phyloP scores from a whole-genome alignment of 2,797 vertebrate species.

The Girardinus metallicus region DNA sequence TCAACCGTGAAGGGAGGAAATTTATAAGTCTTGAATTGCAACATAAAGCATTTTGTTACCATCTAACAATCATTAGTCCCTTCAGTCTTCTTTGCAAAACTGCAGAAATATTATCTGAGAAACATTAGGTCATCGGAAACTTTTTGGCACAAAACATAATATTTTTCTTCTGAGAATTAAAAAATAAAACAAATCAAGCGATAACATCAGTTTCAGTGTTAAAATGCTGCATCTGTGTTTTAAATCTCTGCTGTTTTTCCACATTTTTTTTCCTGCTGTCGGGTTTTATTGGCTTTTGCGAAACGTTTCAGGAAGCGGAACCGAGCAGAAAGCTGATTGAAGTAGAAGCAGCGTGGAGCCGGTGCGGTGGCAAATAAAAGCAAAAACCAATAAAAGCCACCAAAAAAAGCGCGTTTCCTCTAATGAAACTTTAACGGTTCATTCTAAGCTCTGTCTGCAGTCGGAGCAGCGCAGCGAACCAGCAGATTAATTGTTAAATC shows the following conservation, averaged over 20 bases:
- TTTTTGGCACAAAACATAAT: too few relatives aligned
- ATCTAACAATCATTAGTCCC: too few relatives aligned
- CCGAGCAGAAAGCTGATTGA: conserved; percentile 67
- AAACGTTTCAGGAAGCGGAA: conserved; percentile 70
- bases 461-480: too few relatives aligned
- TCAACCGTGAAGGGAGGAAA: too few relatives aligned
- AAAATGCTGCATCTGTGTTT: background rate
- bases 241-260: background rate
- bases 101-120: too few relatives aligned
- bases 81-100: too few relatives aligned
- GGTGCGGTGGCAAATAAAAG: conserved; percentile 72
- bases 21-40: too few relatives aligned
- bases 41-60: too few relatives aligned
- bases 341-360: conserved; percentile 66
- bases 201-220: background rate
- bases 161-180: too few relatives aligned
- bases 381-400: conserved; percentile 62
- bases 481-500: background rate
- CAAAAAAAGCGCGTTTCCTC: conserved; percentile 67
- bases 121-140: too few relatives aligned
- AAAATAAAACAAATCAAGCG: background rate
- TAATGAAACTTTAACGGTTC: conserved; percentile 67
- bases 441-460: conserved; percentile 33
- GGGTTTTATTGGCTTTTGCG: conserved; percentile 59
- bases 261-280: background rate